Evolutionary conservation across 2,888 invertebrate genomes (phyloP).

Genomic region (Parnassius apollo): DNA sequence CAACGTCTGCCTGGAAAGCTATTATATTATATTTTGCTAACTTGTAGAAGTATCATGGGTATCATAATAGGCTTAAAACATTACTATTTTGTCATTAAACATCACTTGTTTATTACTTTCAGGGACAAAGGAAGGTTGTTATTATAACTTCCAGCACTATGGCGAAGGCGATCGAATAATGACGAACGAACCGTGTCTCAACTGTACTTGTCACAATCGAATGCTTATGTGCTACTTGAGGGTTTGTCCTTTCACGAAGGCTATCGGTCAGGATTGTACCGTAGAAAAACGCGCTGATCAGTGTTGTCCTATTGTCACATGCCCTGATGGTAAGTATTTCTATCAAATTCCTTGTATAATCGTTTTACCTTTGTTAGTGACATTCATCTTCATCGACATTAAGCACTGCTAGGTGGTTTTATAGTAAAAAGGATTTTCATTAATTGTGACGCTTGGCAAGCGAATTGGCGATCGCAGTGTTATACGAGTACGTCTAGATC

Average conservation of each 20-base stretch:
- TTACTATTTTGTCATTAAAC: not conserved
- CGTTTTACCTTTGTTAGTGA: too few species aligned
- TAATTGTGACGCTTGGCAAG: too few species aligned
- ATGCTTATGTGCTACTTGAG: constrained; percentile 97
- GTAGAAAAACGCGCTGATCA: constrained; percentile 95
- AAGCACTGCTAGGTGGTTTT: too few species aligned
- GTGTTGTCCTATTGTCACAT: constrained; percentile 95
- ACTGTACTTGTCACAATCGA: constrained; percentile 96
- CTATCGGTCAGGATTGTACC: constrained; percentile 94
- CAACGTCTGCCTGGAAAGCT: too few species aligned
- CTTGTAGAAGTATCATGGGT: too few species aligned
- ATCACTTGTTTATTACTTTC: constrained; percentile 42
- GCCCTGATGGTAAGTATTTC: constrained; percentile 89
- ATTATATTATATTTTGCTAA: too few species aligned
- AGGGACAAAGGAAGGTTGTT: constrained; percentile 87
- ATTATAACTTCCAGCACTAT: constrained; percentile 96
- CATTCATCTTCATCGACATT: too few species aligned
- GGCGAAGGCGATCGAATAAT: constrained; percentile 95
- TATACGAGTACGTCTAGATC: too few species aligned
- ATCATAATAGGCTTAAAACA: not conserved
- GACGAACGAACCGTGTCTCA: constrained; percentile 97
- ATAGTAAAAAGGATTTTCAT: too few species aligned
- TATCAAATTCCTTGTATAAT: not conserved
- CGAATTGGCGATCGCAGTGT: too few species aligned
- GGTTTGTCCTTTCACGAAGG: constrained; percentile 96